A percentile compares a stretch with the other conserved stretches of the same genome.
Evolutionary conservation across 2,113 vertebrate species (phyloP).

Genomic region (Opisthocomus hoazin): DNA sequence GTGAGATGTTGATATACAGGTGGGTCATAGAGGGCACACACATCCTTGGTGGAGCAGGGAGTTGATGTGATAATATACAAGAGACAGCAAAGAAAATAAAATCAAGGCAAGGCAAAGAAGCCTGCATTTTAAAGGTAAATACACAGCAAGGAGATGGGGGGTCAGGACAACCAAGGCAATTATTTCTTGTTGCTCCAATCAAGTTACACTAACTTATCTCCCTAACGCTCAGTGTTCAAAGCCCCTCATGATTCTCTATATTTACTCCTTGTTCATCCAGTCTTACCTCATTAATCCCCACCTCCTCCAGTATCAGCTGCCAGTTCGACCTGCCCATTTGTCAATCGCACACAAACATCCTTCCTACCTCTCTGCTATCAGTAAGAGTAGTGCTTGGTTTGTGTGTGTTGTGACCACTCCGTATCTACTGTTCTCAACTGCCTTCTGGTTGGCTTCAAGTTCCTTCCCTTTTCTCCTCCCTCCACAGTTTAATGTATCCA

Average conservation of each 20-base stretch:
- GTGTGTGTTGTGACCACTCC: accelerated
- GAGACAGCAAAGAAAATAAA: background rate
- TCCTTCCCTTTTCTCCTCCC: background rate
- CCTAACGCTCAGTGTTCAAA: background rate
- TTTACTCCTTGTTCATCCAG: background rate
- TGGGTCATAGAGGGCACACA: background rate
- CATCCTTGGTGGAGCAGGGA: background rate
- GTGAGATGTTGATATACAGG: background rate
- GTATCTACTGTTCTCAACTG: accelerated
- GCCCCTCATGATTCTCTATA: background rate
- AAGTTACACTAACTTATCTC: background rate
- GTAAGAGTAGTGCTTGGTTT: background rate
- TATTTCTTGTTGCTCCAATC: background rate
- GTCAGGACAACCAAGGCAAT: background rate
- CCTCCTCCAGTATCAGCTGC: background rate
- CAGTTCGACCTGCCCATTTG: background rate
- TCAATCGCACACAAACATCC: background rate
- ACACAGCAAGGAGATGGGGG: background rate
- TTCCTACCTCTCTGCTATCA: background rate
- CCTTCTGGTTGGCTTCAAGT: background rate
- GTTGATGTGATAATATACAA: background rate
- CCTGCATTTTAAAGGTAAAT: background rate
- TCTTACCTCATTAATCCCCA: background rate
- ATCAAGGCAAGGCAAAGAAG: background rate
- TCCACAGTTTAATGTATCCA: background rate